phyloP scores from a whole-genome alignment of 2,888 invertebrate genomes.

The Megaustenia siamemsis region DNA sequence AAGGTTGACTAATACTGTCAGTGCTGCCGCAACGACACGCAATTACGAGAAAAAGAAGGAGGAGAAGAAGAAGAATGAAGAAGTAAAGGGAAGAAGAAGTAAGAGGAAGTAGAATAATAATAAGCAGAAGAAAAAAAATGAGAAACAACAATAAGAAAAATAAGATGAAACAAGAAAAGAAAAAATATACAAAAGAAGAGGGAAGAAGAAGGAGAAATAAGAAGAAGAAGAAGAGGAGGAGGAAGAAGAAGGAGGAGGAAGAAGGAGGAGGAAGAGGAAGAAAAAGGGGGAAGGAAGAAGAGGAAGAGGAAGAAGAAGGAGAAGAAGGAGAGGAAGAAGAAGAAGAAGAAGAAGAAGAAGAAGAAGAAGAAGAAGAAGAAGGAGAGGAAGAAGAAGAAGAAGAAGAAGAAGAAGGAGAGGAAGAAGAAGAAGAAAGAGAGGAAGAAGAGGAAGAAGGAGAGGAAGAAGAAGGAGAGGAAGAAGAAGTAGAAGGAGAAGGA shows the following conservation, averaged over 20 bases:
- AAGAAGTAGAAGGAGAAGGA: neutral
- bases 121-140: too few species aligned
- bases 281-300: neutral
- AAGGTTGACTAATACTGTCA: too few species aligned
- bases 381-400: neutral
- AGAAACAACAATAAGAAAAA: neutral
- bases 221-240: neutral
- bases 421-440: neutral
- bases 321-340: neutral
- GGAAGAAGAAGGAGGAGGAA: neutral
- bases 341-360: neutral
- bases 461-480: neutral
- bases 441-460: neutral
- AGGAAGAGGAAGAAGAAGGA: neutral
- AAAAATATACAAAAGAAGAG: too few species aligned
- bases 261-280: neutral
- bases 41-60: too few species aligned
- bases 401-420: neutral
- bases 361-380: neutral
- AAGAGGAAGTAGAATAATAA: too few species aligned
- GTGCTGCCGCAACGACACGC: too few species aligned
- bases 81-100: too few species aligned
- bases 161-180: neutral
- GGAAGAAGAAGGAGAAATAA: too few species aligned
- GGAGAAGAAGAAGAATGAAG: too few species aligned